phyloP scores from a whole-genome alignment of 2,113 vertebrate species.

The Ictidomys tridecemlineatus region DNA sequence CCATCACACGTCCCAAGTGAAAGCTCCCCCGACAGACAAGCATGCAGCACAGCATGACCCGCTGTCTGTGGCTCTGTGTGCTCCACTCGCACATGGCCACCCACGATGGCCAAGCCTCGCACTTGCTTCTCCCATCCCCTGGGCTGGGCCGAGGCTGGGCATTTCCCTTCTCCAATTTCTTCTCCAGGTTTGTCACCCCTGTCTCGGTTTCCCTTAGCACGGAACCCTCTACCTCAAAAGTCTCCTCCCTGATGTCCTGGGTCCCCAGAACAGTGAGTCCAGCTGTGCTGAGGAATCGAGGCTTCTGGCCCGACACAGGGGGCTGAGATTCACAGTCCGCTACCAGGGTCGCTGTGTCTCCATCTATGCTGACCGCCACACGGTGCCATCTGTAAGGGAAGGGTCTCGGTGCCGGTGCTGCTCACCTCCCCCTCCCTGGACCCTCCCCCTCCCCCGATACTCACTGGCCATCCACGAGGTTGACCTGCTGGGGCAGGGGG shows the following conservation, averaged over 20 bases:
- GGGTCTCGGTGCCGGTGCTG: neutral
- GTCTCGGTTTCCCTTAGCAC: neutral
- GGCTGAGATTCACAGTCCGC: constrained; percentile 91
- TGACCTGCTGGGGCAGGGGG: constrained; percentile 89
- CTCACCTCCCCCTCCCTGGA: neutral
- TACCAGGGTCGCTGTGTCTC: constrained; percentile 88
- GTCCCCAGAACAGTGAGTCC: constrained; percentile 93
- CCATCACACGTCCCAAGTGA: rapidly evolving
- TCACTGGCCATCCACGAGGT: constrained; percentile 94
- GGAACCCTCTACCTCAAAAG: constrained; percentile 91
- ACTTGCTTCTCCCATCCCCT: neutral
- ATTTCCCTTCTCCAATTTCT: neutral
- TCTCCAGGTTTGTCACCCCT: neutral
- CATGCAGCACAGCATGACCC: rapidly evolving
- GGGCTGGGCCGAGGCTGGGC: rapidly evolving
- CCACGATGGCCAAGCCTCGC: rapidly evolving
- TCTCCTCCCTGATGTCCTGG: constrained; percentile 89
- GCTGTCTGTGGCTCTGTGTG: rapidly evolving
- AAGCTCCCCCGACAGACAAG: rapidly evolving
- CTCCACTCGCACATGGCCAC: rapidly evolving
- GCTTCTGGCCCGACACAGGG: constrained; percentile 86
- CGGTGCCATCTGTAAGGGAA: constrained; percentile 93
- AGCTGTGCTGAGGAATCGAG: constrained; percentile 88
- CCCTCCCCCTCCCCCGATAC: constrained; percentile 61
- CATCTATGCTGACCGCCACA: constrained; percentile 91